A percentile compares a stretch with the other conserved stretches of the same genome.
Evolutionary conservation across 2,888 invertebrate species (phyloP).

Genomic region (Atherix ibis): DNA sequence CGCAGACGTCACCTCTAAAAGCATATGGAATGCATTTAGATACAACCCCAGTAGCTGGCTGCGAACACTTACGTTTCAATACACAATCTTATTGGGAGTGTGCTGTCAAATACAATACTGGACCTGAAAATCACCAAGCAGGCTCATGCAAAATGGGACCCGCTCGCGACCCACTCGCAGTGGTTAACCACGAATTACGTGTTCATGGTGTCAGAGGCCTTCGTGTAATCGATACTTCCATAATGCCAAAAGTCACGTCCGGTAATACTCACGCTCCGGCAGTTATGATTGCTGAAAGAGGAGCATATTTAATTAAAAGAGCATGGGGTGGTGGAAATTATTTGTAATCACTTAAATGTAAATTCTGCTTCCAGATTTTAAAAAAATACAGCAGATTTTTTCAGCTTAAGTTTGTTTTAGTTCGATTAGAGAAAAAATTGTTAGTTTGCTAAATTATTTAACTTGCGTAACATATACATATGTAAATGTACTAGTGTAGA

Average conservation of each 20-base stretch:
- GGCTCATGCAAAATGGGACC: conserved; percentile 77
- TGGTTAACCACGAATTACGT: conserved; percentile 50
- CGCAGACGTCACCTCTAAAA: conserved; percentile 48
- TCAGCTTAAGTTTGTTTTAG: too few relatives aligned
- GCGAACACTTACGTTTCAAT: conserved; percentile 58
- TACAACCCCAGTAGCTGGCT: conserved; percentile 54
- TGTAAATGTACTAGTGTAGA: too few relatives aligned
- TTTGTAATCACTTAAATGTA: too few relatives aligned
- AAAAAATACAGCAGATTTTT: too few relatives aligned
- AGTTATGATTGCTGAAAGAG: conserved; percentile 69
- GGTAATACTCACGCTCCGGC: conserved; percentile 64
- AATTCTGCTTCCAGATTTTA: too few relatives aligned
- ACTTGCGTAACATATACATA: too few relatives aligned
- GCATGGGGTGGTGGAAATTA: conserved; percentile 34
- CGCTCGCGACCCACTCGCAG: conserved; percentile 48
- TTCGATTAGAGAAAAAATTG: too few relatives aligned
- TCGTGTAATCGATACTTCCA: conserved; percentile 61
- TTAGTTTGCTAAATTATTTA: too few relatives aligned
- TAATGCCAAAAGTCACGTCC: conserved; percentile 62
- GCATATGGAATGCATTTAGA: conserved; percentile 62
- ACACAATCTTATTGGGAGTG: conserved; percentile 62
- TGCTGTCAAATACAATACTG: conserved; percentile 50
- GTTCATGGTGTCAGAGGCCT: conserved; percentile 47
- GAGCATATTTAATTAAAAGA: conserved; percentile 26
- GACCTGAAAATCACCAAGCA: conserved; percentile 69